Conservation (phyloP, 2,113 vertebrate species). For the Etheostoma spectabile region DNA sequence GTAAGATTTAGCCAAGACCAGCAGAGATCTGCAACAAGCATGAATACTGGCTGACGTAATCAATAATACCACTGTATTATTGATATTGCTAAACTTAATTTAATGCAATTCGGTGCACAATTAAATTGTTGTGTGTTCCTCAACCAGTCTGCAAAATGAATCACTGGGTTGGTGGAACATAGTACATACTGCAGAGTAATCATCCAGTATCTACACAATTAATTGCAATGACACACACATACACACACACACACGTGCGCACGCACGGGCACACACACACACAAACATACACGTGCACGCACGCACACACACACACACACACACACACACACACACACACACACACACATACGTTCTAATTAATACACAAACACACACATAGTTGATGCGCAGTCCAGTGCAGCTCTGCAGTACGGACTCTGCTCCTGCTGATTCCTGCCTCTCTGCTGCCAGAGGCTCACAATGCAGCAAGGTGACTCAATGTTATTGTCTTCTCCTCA, state of each 20-base stretch:
- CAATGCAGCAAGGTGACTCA: conserved; percentile 87
- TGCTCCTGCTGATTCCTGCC: conserved; percentile 71
- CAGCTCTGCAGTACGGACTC: conserved; percentile 74
- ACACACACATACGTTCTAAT: conserved; percentile 54
- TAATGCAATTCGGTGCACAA: neutral
- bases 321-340: conserved; percentile 38
- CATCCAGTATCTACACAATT: conserved; percentile 37
- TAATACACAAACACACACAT: conserved; percentile 57
- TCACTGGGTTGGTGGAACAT: neutral
- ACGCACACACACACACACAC: conserved; percentile 41
- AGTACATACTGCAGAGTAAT: conserved; percentile 63
- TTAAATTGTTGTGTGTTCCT: conserved; percentile 14
- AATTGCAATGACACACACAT: conserved; percentile 55
- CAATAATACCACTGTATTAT: neutral
- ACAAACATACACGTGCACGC: conserved; percentile 39
- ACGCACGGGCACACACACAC: conserved; percentile 41
- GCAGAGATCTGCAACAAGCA: conserved; percentile 9
- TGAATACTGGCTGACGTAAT: conserved; percentile 7
- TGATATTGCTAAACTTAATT: conserved; percentile 5
- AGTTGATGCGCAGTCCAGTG: conserved; percentile 64
- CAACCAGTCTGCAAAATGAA: conserved; percentile 18
- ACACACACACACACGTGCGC: conserved; percentile 39
- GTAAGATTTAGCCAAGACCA: conserved; percentile 19
- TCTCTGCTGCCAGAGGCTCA: conserved; percentile 78
- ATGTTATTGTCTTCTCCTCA: conserved; percentile 80